phyloP scores from a whole-genome alignment of 2,888 invertebrate genomes.

The Drosophila melanosoma region DNA sequence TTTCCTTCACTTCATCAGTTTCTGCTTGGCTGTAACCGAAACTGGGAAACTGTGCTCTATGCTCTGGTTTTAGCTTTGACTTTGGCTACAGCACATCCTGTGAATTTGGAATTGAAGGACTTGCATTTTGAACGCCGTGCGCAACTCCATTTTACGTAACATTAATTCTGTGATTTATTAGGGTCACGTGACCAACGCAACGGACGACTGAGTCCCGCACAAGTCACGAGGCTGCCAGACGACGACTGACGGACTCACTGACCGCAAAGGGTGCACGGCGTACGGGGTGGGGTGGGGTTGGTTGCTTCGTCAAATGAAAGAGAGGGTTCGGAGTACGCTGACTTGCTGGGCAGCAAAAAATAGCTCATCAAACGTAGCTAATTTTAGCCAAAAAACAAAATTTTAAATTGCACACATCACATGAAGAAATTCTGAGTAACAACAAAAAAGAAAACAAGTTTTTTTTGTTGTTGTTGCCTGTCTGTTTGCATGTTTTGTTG shows the following conservation, averaged over 20 bases:
- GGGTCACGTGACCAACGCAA: conserved; percentile 86
- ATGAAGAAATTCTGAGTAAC: conserved; percentile 14
- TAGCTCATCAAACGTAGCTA: conserved; percentile 48
- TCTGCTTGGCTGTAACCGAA: conserved; percentile 12
- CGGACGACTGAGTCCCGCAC: conserved; percentile 77
- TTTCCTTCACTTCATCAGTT: conserved; percentile 34
- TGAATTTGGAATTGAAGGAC: conserved; percentile 37
- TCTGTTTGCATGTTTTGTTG: conserved; percentile 17
- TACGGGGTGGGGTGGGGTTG: not conserved
- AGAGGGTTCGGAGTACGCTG: not conserved
- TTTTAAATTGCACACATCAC: conserved; percentile 9
- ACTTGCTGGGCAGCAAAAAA: conserved; percentile 1
- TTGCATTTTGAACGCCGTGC: conserved; percentile 39
- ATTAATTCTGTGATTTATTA: conserved; percentile 86
- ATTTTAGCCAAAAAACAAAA: conserved; percentile 28
- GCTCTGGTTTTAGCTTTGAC: not conserved
- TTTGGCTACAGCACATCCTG: conserved; percentile 18
- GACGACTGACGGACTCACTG: conserved; percentile 44
- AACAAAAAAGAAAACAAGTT: conserved; percentile 36
- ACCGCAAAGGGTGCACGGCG: conserved; percentile 34
- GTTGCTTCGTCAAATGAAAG: not conserved
- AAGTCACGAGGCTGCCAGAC: conserved; percentile 65
- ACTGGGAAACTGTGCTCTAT: not conserved
- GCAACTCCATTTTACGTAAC: conserved; percentile 85
- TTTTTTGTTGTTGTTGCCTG: conserved; percentile 4